These are phyloP conservation scores for Chymomyza costata DNA, from an alignment of 1,140 invertebrate species.

Conservation along the genomic window DNA sequence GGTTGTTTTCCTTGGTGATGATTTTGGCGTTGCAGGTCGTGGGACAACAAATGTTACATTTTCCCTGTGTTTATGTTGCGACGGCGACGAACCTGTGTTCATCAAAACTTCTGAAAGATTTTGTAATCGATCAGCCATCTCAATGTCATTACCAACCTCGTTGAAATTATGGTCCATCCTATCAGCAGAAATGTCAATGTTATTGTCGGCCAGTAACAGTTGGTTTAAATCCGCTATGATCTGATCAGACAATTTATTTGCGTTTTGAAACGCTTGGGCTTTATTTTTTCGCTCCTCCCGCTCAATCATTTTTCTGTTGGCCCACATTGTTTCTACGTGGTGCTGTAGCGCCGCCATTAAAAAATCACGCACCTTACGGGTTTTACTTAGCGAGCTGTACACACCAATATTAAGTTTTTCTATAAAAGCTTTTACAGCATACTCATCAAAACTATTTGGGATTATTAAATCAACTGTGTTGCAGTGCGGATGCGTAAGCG, in stretches of 20 bases:
- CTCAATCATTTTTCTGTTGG: not conserved
- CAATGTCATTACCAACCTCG: not conserved
- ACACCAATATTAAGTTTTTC: constrained; percentile 7
- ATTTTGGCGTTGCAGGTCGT: not conserved
- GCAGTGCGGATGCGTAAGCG: not conserved
- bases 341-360: constrained; percentile 24
- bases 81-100: too few species aligned
- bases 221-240: constrained; percentile 23
- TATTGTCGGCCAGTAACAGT: too few species aligned
- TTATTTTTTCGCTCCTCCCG: constrained; percentile 1
- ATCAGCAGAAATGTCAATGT: too few species aligned
- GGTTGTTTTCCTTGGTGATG: not conserved
- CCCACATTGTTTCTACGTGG: constrained; percentile 21
- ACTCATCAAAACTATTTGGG: constrained; percentile 31
- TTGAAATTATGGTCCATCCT: too few species aligned
- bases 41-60: constrained; percentile 5
- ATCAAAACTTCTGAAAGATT: too few species aligned
- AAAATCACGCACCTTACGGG: constrained; percentile 33
- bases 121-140: too few species aligned
- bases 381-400: constrained; percentile 1
- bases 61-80: not conserved
- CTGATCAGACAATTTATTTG: constrained; percentile 7
- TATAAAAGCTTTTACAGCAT: constrained; percentile 29
- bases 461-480: constrained; percentile 3
- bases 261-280: not conserved